Conservation (phyloP, 2,888 invertebrate species). For the Noctua janthina region DNA sequence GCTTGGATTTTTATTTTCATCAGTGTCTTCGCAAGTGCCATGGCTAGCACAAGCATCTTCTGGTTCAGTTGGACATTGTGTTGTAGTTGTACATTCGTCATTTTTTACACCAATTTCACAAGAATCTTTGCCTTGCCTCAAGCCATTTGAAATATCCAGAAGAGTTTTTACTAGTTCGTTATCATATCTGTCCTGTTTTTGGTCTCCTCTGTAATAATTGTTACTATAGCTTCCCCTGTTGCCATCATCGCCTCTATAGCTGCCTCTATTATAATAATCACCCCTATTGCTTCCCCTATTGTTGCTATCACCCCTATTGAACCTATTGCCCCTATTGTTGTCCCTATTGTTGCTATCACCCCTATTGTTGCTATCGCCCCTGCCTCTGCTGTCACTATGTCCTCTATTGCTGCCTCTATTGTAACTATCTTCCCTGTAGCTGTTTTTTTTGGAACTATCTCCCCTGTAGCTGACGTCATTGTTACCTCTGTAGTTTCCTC, state of each 20-base stretch:
- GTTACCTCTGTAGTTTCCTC: conserved; percentile 2
- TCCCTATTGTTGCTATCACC: background rate
- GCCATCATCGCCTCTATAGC: background rate
- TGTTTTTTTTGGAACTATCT: background rate
- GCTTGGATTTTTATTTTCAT: conserved; percentile 33
- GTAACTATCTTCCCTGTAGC: background rate
- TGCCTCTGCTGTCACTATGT: too few species aligned
- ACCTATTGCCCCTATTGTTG: too few species aligned
- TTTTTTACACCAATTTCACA: conserved; percentile 31
- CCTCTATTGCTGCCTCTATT: background rate
- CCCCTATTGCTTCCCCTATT: background rate
- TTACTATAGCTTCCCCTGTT: conserved; percentile 1
- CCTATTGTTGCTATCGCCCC: conserved; percentile 1
- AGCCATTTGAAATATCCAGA: conserved; percentile 38
- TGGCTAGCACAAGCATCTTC: conserved; percentile 6
- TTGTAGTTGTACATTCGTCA: conserved; percentile 5
- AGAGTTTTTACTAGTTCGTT: conserved; percentile 50
- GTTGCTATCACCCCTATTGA: background rate
- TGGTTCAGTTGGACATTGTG: background rate
- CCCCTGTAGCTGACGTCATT: background rate
- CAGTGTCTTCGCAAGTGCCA: conserved; percentile 2
- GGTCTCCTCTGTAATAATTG: conserved; percentile 4
- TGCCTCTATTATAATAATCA: background rate
- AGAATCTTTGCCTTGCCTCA: conserved; percentile 44
- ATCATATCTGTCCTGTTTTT: conserved; percentile 18